Evolutionary conservation across 1,140 invertebrate species (phyloP), one percentile per base, ranked within the genome.

Genomic region (Heliconius congener): DNA sequence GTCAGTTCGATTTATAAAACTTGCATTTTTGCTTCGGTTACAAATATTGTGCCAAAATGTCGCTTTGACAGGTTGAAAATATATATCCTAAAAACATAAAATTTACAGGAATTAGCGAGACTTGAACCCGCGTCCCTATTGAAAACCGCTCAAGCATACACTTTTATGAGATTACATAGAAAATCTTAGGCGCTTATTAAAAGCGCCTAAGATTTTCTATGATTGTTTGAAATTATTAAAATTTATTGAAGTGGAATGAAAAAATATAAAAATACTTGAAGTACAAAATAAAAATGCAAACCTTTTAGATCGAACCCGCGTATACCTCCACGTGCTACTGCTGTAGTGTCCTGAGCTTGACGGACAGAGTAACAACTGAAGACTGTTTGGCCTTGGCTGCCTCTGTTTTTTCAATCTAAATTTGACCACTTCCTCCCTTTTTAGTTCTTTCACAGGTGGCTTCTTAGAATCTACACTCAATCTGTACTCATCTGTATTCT

Each of bases 281-380:
- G 37, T 19, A 72, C 4, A 39, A 27, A 42, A 72, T 27, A n/a
- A 18, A 19, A 71, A 27, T 9, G 19, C 88, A 78, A 78, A 94
- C 93, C 93, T 94, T 77, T 93, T 93, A 0, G 93, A 94, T 66
- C 93, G 85, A 16, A 94, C 91, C 80, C 93, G 86, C 57, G 92
- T 94, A 74, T 94, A 94, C 73, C 92, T 86, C 92, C 93, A 94
- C 3, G 93, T 94, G 75, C 89, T 90, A 72, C 93, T 94, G 82
- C 91, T 93, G 73, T 93, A 94, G 75, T 94, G 92, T 39, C 92
- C 93, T 46, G 91, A 93, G 60, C 85, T 91, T 16, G 91, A 92
- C 3, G 91, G 91, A 73, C 93, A 94, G 16, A 94, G 81, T 23
- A 94, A 78, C 74, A 94, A 76, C 81, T 94, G 93, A 27, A 94